Conservation (phyloP, 2,797 vertebrate genomes). For the Alca torda region DNA sequence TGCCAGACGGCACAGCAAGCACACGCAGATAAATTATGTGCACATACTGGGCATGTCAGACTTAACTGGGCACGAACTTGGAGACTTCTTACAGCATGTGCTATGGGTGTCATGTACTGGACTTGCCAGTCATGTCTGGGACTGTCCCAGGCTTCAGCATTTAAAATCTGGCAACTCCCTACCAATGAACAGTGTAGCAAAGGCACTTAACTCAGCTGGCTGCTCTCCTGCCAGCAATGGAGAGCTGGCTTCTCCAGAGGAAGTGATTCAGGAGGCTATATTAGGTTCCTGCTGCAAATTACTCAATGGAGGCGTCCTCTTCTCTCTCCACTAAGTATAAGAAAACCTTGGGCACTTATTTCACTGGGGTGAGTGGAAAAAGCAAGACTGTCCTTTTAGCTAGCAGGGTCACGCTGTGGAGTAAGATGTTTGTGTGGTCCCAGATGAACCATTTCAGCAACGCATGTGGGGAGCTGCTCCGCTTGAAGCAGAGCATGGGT, state of each 20-base stretch:
- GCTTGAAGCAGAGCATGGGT: background rate
- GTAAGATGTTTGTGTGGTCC: background rate
- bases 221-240: background rate
- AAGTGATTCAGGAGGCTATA: background rate
- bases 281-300: background rate
- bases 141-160: background rate
- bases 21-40: background rate
- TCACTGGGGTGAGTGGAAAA: background rate
- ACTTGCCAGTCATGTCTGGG: background rate
- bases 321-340: background rate
- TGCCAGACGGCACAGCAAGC: background rate
- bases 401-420: background rate
- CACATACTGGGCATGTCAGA: background rate
- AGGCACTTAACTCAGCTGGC: background rate
- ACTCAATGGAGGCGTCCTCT: accelerated
- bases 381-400: background rate
- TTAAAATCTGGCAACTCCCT: background rate
- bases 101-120: background rate
- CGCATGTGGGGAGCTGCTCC: background rate
- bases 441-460: background rate
- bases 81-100: background rate
- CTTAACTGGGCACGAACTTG: background rate
- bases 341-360: background rate
- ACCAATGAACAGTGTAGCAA: accelerated
- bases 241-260: background rate